phyloP scores from a whole-genome alignment of 2,113 vertebrate species.

The Callopanchax toddi region DNA sequence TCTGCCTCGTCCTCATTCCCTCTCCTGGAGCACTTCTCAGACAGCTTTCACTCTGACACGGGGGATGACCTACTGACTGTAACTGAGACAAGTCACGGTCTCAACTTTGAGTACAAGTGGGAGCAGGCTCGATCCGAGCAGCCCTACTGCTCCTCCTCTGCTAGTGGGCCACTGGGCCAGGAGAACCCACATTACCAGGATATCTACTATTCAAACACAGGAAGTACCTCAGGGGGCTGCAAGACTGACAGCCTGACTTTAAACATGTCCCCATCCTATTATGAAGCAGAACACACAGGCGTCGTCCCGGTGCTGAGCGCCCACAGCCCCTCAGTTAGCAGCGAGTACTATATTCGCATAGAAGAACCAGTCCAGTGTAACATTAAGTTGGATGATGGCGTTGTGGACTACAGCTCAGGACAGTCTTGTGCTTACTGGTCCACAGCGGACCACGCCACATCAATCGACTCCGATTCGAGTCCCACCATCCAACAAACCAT shows the following conservation, averaged over 20 bases:
- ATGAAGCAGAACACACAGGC: conserved; percentile 83
- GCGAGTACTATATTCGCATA: conserved; percentile 96
- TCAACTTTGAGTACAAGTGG: conserved; percentile 98
- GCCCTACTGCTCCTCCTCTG: conserved; percentile 80
- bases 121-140: conserved; percentile 85
- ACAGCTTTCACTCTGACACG: conserved; percentile 87
- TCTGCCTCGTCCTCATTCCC: conserved; percentile 90
- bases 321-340: conserved; percentile 93
- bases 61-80: conserved; percentile 94
- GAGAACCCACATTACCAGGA: conserved; percentile 85
- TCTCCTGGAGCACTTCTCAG: conserved; percentile 91
- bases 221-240: conserved; percentile 60
- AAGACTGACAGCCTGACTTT: conserved; percentile 77
- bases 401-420: conserved; percentile 80
- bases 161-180: conserved; percentile 82
- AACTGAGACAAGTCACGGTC: conserved; percentile 94
- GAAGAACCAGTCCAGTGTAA: conserved; percentile 87
- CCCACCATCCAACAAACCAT: conserved; percentile 79
- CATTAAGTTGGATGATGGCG: conserved; percentile 83
- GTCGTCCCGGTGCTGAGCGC: conserved; percentile 94
- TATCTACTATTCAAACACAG: conserved; percentile 83
- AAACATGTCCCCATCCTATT: conserved; percentile 86
- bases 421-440: conserved; percentile 74
- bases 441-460: conserved; percentile 61
- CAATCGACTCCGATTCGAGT: conserved; percentile 80